Evolutionary conservation across 2,888 invertebrate species (phyloP).

Genomic region (Drosophila trichaetosa): DNA sequence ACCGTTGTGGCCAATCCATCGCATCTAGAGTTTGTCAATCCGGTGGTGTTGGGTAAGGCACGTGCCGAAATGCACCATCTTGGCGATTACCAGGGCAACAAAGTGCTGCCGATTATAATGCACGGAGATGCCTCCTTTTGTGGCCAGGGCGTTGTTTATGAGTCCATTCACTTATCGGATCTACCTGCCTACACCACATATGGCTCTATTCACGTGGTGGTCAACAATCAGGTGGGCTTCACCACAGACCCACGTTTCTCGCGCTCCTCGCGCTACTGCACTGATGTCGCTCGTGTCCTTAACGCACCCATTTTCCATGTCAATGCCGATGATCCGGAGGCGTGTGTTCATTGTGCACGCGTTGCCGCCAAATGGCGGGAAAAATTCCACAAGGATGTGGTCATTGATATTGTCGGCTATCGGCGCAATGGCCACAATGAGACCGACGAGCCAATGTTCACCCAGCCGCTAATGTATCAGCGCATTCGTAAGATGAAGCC

Average conservation of each 20-base stretch:
- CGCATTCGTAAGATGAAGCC: constrained; percentile 88
- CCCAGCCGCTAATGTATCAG: constrained; percentile 97
- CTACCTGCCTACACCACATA: constrained; percentile 87
- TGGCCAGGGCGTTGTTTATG: constrained; percentile 89
- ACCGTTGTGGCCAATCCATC: constrained; percentile 97
- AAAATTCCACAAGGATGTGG: constrained; percentile 92
- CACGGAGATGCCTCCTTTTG: constrained; percentile 89
- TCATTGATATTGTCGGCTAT: constrained; percentile 93
- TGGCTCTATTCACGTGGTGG: constrained; percentile 88
- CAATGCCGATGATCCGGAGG: constrained; percentile 96
- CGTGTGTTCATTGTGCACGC: constrained; percentile 93
- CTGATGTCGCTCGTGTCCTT: constrained; percentile 94
- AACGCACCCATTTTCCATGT: constrained; percentile 97
- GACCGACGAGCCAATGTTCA: constrained; percentile 96
- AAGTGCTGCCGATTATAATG: constrained; percentile 87
- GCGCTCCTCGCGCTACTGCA: constrained; percentile 94
- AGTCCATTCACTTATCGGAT: constrained; percentile 87
- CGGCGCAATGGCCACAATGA: constrained; percentile 96
- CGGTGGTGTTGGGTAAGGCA: constrained; percentile 93
- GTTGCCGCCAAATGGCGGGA: constrained; percentile 95
- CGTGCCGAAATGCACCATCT: constrained; percentile 93
- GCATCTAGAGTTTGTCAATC: constrained; percentile 94
- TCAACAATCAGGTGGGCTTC: constrained; percentile 93
- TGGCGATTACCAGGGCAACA: constrained; percentile 89
- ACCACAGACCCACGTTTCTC: constrained; percentile 95